Evolutionary conservation across 1,140 invertebrate species (phyloP).

Genomic region (Archivesica marissinica): DNA sequence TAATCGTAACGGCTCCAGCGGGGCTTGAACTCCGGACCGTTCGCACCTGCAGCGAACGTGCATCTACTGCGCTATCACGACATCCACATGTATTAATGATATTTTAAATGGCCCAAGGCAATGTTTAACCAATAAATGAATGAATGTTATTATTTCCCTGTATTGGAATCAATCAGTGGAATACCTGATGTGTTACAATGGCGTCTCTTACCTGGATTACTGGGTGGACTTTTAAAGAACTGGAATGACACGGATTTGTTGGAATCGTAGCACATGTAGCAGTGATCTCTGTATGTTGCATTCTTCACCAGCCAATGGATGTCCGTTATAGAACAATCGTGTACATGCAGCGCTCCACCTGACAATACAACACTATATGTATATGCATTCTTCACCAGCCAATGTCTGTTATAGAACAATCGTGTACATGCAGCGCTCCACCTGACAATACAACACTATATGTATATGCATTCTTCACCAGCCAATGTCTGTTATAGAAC

Average conservation of each 20-base stretch:
- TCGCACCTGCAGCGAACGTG: no score
- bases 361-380: no score
- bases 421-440: constrained; percentile 89
- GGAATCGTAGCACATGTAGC: constrained; percentile 88
- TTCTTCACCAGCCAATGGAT: constrained; percentile 88
- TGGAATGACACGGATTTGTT: constrained; percentile 75
- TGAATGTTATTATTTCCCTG: no score
- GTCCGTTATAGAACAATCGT: constrained; percentile 88
- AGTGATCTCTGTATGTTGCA: constrained; percentile 88
- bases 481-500: constrained; percentile 88
- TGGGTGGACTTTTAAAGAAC: constrained; percentile 69
- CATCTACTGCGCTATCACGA: no score
- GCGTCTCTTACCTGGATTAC: constrained; percentile 66
- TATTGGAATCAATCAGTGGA: no score
- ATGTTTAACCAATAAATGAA: no score
- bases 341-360: constrained; percentile 89
- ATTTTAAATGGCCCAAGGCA: no score
- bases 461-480: constrained; percentile 88
- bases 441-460: no score
- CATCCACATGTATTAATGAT: no score
- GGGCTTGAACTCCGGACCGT: no score
- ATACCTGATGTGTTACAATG: no score
- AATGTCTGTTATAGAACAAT: constrained; percentile 87
- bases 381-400: constrained; percentile 88
- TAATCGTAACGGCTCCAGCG: no score